Evolutionary conservation across 2,113 vertebrate genomes (phyloP).

Genomic region (Furnarius figulus): DNA sequence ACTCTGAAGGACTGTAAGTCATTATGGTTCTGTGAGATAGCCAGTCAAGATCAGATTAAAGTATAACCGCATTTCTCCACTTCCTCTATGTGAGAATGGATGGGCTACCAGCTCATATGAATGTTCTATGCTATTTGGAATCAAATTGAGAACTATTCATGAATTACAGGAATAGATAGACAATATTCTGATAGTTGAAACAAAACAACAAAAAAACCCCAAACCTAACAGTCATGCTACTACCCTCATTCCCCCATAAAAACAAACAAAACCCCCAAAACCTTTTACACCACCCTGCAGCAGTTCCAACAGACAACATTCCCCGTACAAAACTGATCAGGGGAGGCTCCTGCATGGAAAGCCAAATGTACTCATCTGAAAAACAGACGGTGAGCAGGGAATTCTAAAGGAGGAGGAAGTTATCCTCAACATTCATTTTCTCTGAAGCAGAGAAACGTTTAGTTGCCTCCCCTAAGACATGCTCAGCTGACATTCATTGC

Average conservation of each 20-base stretch:
- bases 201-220: background rate
- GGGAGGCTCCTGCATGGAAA: background rate
- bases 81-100: background rate
- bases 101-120: background rate
- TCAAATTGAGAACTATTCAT: background rate
- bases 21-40: background rate
- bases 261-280: background rate
- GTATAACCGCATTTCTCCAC: background rate
- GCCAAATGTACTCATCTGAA: background rate
- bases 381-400: accelerated
- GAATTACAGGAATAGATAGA: background rate
- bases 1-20: background rate
- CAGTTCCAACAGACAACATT: background rate
- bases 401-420: background rate
- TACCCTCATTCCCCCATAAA: background rate
- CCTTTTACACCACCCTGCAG: background rate
- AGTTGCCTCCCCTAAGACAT: background rate
- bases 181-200: background rate
- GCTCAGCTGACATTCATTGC: background rate
- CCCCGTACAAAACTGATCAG: background rate
- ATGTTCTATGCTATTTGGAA: background rate
- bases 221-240: background rate
- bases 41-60: background rate
- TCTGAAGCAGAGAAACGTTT: background rate
- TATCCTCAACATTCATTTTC: background rate